Conservation (phyloP, 2,113 vertebrate genomes). For the Calonectris borealis region DNA sequence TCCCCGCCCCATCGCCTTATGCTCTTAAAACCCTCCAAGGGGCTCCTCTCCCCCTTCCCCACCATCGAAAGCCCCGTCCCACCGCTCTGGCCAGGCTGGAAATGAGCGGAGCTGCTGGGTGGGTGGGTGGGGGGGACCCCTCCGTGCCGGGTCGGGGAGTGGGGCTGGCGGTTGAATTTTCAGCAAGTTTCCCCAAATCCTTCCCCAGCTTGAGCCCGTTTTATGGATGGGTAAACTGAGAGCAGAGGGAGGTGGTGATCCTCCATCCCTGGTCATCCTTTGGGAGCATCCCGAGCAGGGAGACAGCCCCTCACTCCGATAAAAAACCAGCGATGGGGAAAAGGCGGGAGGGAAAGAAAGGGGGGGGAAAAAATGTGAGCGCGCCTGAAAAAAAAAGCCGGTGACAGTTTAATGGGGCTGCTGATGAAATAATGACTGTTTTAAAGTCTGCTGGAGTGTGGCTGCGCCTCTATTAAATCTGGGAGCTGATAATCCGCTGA, state of each 20-base stretch:
- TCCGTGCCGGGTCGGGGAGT: fast-evolving
- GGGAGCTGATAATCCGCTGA: neutral
- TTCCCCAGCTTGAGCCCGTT: neutral
- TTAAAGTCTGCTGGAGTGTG: conserved; percentile 25
- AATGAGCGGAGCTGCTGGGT: neutral
- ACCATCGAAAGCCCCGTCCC: neutral
- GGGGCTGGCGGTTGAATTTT: neutral
- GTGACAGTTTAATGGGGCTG: conserved; percentile 52
- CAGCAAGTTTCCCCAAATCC: neutral
- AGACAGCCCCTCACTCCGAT: neutral
- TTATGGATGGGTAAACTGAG: neutral
- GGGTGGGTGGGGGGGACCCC: no score
- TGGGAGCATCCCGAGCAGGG: neutral
- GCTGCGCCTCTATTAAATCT: neutral
- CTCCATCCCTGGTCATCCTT: neutral
- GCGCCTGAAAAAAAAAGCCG: neutral
- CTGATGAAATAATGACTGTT: conserved; percentile 54
- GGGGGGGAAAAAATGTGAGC: neutral
- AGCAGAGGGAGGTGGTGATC: neutral
- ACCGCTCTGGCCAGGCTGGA: neutral
- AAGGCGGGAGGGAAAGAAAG: neutral
- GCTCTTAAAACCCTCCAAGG: neutral
- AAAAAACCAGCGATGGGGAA: neutral
- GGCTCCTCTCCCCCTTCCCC: neutral
- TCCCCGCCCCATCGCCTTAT: neutral